Percentiles rank a stretch among this genome's conserved stretches.
These are phyloP conservation scores for Cordilura impudica DNA, from an alignment of 2,888 invertebrate species.

Conservation along the genomic window DNA sequence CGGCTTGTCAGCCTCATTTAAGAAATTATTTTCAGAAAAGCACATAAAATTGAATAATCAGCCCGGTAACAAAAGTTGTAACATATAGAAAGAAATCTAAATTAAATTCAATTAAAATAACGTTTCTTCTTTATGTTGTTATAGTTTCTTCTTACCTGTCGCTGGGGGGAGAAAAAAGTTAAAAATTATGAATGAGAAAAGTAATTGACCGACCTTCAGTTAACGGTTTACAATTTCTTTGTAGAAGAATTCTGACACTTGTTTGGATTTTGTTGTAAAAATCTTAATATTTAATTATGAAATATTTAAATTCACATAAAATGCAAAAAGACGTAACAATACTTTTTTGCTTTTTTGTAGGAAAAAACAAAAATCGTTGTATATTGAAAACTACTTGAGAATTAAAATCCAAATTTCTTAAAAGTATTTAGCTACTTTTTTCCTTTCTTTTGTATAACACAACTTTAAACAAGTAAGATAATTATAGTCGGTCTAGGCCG, in stretches of 20 bases:
- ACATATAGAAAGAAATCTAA: conserved; percentile 26
- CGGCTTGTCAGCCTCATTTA: conserved; percentile 10
- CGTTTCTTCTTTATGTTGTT: conserved; percentile 21
- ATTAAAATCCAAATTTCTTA: too few species aligned
- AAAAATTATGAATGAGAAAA: not conserved
- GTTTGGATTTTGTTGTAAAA: not conserved
- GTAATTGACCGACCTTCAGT: conserved; percentile 55
- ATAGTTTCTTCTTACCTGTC: conserved; percentile 24
- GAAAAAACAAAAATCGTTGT: too few species aligned
- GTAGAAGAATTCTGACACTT: not conserved
- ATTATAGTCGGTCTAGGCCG: too few species aligned
- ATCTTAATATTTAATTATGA: not conserved
- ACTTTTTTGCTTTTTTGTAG: too few species aligned
- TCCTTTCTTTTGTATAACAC: too few species aligned
- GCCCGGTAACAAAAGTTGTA: not conserved
- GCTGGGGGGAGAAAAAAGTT: not conserved
- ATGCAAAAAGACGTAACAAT: too few species aligned
- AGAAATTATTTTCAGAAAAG: conserved; percentile 34
- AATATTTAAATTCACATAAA: too few species aligned
- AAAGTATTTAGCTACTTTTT: too few species aligned
- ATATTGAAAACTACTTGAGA: too few species aligned
- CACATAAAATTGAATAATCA: conserved; percentile 34
- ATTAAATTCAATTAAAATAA: conserved; percentile 56
- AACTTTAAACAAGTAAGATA: too few species aligned
- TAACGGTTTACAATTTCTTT: conserved; percentile 31